These are phyloP conservation scores for Sepiola atlantica DNA, from an alignment of 2,888 invertebrate species.

Conservation along the genomic window DNA sequence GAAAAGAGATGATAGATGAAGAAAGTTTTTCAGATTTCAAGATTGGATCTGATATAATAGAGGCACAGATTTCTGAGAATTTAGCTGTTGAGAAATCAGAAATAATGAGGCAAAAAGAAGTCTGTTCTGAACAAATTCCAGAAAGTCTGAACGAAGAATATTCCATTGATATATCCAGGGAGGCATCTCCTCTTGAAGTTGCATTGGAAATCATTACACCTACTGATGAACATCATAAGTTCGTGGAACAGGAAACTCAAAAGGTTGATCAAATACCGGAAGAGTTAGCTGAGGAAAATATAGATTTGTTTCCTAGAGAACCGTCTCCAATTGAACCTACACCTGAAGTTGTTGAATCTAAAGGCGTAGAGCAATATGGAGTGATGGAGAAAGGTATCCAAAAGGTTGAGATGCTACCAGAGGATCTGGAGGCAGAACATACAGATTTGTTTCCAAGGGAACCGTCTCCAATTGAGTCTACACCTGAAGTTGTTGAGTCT, in stretches of 20 bases:
- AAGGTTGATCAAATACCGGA: constrained; percentile 42
- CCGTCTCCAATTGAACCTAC: constrained; percentile 40
- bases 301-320: constrained; percentile 20
- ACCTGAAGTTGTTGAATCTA: constrained; percentile 44
- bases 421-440: not conserved
- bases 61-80: constrained; percentile 37
- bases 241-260: not conserved
- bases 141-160: not conserved
- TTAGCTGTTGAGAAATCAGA: constrained; percentile 23
- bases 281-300: constrained; percentile 32
- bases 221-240: not conserved
- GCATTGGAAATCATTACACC: not conserved
- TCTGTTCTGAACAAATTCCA: constrained; percentile 34
- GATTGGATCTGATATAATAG: not conserved
- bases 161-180: not conserved
- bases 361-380: constrained; percentile 35
- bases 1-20: not conserved
- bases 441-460: not conserved
- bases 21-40: not conserved
- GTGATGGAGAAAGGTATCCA: not conserved
- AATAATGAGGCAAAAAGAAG: constrained; percentile 4
- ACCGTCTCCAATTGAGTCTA: constrained; percentile 35
- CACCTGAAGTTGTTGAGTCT: constrained; percentile 40
- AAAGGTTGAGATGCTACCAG: not conserved
- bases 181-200: constrained; percentile 24